Base-by-base conservation (phyloP, 2,888 invertebrate genomes). In the Acanthosoma haemorrhoidale region DNA sequence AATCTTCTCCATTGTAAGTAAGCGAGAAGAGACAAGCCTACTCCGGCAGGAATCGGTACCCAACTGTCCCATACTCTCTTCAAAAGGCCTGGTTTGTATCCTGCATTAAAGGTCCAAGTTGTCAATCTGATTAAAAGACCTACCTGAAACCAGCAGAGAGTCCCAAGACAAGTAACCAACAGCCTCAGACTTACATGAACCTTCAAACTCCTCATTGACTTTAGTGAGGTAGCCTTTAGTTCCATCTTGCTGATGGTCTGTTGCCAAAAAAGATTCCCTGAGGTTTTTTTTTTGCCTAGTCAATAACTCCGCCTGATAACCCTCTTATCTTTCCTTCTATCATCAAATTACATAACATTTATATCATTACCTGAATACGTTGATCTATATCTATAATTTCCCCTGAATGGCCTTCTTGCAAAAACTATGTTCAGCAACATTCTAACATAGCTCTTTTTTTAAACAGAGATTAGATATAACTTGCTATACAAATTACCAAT, bases 1-100 rank as follows among this genome's bases (percentile, higher is more conserved):
- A 75, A 13, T 38, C 75, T 71, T 43, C 75, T 71, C 75, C 75
- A 75, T 39, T 76, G 76, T 11, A 75, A 69, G 16, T 75, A 74
- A 2, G 75, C 75, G n/a, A 76, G 39, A 15, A 76, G 66, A 15
- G 76, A 75, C 9, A 76, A 69, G 6, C 76, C 76, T 8, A 76
- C 74, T 21, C 76, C 75, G 13, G 75, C 74, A 13, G 76, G 74
- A 11, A 76, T 75, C n/a, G 73, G 73, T 18, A 75, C 69, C 75
- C 75, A 75, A 39, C 74, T 74, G 29, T 66, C 69, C 75, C 73
- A 74, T 58, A 36, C 36, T 67, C 43, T 67, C 41, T 34, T 57
- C 16, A 67, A 25, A 5, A 57, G 43, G 25, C 34, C 31, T 67
- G 29, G 67, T 43, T 67, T 67, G 67, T 67, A 57, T 32, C 67